These are phyloP conservation scores for Echiichthys vipera DNA, from an alignment of 2,797 vertebrate genomes.

Conservation along the genomic window DNA sequence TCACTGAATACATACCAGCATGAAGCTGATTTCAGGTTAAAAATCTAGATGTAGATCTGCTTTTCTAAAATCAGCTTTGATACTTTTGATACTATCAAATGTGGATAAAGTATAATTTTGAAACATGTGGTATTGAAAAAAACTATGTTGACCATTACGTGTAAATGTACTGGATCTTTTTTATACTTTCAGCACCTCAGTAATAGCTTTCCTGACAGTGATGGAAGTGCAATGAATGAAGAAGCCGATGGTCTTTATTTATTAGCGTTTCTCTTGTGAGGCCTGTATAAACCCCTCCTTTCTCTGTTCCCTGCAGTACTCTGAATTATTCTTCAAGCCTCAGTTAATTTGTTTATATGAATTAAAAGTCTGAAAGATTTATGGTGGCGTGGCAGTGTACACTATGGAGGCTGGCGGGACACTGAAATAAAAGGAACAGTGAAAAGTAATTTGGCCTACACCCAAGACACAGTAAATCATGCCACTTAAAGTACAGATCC, in stretches of 20 bases:
- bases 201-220: slow-evolving; percentile 63
- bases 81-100: too few relatives aligned
- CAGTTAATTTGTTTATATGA: slow-evolving; percentile 74
- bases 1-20: too few relatives aligned
- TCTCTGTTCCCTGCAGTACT: slow-evolving; percentile 39
- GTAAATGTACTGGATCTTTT: slow-evolving; percentile 38
- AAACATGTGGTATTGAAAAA: too few relatives aligned
- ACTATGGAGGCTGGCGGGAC: slow-evolving; percentile 39
- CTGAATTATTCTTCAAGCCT: slow-evolving; percentile 60
- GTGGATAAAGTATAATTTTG: too few relatives aligned
- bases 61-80: too few relatives aligned
- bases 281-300: slow-evolving; percentile 31
- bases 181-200: slow-evolving; percentile 27
- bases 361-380: slow-evolving; percentile 69
- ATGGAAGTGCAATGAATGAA: slow-evolving; percentile 59
- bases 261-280: slow-evolving; percentile 51
- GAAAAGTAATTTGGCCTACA: slow-evolving; percentile 66
- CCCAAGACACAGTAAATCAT: slow-evolving; percentile 71
- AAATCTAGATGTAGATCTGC: too few relatives aligned
- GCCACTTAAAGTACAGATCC: slow-evolving; percentile 37
- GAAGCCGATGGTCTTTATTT: slow-evolving; percentile 60
- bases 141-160: slow-evolving; percentile 12
- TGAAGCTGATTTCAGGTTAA: too few relatives aligned
- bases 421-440: slow-evolving; percentile 52
- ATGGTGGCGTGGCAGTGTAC: slow-evolving; percentile 49